Conservation (phyloP, 2,113 vertebrate species). For the Indicator indicator region DNA sequence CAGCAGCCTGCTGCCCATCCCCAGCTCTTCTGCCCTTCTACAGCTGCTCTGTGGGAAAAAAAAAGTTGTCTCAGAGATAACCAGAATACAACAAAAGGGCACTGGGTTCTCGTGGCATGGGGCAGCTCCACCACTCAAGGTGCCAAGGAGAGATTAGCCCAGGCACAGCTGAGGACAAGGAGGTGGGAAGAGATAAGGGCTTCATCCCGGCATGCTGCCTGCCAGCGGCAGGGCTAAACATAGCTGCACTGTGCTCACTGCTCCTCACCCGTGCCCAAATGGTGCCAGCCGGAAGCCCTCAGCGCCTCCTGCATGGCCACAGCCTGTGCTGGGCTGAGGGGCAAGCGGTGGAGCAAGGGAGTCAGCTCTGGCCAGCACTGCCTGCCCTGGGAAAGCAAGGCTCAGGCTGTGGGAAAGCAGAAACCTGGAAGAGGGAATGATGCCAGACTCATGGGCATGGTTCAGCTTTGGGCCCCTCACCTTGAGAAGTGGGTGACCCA, state of each 20-base stretch:
- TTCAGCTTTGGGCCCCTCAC: background rate
- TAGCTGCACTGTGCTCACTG: background rate
- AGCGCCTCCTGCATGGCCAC: fast-evolving
- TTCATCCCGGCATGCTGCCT: background rate
- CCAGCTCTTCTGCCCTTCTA: background rate
- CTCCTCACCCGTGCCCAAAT: background rate
- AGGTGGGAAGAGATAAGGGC: slow-evolving; percentile 44
- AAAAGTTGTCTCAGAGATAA: background rate
- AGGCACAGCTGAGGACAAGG: slow-evolving; percentile 20
- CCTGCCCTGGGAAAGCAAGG: fast-evolving
- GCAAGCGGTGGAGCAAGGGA: fast-evolving
- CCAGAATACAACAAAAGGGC: background rate
- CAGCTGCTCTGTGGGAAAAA: background rate
- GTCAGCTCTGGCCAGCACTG: fast-evolving
- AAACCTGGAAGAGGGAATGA: background rate
- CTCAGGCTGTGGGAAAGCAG: fast-evolving
- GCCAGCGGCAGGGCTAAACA: background rate
- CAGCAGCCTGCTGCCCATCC: background rate
- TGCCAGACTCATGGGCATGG: background rate
- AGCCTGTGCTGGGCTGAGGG: background rate
- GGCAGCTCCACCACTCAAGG: slow-evolving; percentile 14
- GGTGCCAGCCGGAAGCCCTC: background rate
- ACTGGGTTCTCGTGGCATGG: background rate
- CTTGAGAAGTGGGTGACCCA: too few relatives aligned
- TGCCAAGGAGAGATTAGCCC: slow-evolving; percentile 39